phyloP scores from a whole-genome alignment of 2,888 invertebrate genomes.

The Caenorhabditis angaria region DNA sequence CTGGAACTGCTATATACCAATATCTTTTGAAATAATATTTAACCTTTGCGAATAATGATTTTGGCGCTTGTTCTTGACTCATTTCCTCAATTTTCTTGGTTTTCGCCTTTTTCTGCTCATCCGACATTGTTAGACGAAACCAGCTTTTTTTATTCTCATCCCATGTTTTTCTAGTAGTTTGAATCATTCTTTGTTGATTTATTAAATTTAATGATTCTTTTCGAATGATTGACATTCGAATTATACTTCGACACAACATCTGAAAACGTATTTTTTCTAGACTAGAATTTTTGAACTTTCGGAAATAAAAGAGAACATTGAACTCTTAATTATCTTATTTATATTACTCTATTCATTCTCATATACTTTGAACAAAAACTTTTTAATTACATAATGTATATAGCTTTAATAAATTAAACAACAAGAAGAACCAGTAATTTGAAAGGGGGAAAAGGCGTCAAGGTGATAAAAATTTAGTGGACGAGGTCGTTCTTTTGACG shows the following conservation, averaged over 20 bases:
- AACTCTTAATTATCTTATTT: neutral
- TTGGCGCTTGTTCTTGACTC: constrained; percentile 61
- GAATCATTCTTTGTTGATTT: neutral
- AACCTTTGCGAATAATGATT: constrained; percentile 61
- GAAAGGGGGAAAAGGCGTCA: neutral
- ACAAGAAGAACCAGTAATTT: constrained; percentile 2
- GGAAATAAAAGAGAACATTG: neutral
- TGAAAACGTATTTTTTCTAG: neutral
- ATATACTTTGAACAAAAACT: neutral
- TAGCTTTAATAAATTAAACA: constrained; percentile 6
- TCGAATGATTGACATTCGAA: neutral
- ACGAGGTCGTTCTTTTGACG: constrained; percentile 59
- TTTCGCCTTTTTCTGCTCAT: constrained; percentile 60
- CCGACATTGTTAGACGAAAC: constrained; percentile 62
- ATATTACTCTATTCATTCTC: neutral
- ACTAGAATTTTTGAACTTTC: neutral
- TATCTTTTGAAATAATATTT: constrained; percentile 76
- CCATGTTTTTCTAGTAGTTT: constrained; percentile 8
- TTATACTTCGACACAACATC: constrained; percentile 1
- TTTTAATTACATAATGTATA: neutral
- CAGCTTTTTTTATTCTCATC: constrained; percentile 31
- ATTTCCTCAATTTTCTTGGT: constrained; percentile 54
- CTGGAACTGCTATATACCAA: constrained; percentile 94
- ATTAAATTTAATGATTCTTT: neutral
- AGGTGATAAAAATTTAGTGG: constrained; percentile 32